Conservation (phyloP, 2,113 vertebrate genomes). For the Alethe castanea region DNA sequence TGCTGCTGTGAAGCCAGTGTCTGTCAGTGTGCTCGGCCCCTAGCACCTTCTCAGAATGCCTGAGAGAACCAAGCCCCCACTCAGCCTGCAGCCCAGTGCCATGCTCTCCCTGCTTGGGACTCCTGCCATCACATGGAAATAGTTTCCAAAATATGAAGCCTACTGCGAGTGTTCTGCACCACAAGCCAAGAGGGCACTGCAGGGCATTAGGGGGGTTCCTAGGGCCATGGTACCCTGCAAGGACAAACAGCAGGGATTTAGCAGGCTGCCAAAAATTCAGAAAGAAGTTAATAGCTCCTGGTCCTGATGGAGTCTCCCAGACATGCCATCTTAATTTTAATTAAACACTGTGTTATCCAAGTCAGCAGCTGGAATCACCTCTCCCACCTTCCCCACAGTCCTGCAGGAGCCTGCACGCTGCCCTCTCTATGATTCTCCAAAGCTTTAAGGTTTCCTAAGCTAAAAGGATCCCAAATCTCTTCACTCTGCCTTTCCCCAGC, state of each 20-base stretch:
- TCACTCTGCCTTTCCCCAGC: neutral
- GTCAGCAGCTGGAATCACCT: neutral
- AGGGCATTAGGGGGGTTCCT: neutral
- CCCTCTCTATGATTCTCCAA: neutral
- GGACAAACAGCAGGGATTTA: neutral
- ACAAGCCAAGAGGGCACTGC: neutral
- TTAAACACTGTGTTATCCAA: neutral
- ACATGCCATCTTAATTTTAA: neutral
- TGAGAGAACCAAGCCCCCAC: neutral
- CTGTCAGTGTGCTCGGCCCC: neutral
- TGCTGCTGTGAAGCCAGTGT: neutral
- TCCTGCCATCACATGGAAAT: neutral
- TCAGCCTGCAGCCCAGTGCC: neutral
- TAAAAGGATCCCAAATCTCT: neutral
- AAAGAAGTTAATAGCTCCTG: neutral
- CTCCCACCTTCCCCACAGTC: neutral
- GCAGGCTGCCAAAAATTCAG: neutral
- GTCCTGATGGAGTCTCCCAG: neutral
- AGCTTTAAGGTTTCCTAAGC: neutral
- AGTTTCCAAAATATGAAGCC: neutral
- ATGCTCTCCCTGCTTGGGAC: neutral
- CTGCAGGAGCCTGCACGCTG: neutral
- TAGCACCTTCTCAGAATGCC: rapidly evolving
- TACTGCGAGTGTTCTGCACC: neutral
- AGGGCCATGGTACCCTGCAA: rapidly evolving